phyloP scores from a whole-genome alignment of 2,888 invertebrate genomes.

The Plagodis pulveraria region DNA sequence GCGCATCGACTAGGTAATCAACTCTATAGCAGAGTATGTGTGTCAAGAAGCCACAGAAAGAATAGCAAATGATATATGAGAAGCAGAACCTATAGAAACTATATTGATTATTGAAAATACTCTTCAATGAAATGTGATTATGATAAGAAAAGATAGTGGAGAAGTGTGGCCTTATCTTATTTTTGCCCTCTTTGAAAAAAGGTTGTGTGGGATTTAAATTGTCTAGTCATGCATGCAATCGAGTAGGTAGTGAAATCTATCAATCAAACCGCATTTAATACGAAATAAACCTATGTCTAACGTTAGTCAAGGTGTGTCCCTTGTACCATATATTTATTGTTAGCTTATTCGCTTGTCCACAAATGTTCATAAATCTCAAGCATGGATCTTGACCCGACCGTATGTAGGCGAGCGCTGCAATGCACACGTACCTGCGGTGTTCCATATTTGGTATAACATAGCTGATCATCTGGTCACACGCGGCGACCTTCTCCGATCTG shows the following conservation, averaged over 20 bases:
- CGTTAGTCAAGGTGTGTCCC: no score
- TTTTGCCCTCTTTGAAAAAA: no score
- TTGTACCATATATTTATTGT: no score
- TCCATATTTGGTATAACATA: constrained; percentile 12
- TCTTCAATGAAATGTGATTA: neutral
- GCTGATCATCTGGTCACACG: constrained; percentile 10
- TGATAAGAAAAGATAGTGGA: no score
- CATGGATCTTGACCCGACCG: neutral
- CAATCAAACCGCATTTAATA: no score
- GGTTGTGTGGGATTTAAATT: no score
- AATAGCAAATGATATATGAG: neutral
- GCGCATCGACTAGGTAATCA: neutral
- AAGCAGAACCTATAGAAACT: neutral
- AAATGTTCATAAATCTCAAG: no score
- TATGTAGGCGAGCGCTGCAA: neutral
- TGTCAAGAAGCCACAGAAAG: neutral
- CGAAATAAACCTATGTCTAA: no score
- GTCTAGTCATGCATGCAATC: no score
- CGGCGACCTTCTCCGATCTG: constrained; percentile 10
- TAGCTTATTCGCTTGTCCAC: no score
- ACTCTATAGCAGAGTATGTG: neutral
- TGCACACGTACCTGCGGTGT: constrained; percentile 12
- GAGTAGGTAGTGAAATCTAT: no score
- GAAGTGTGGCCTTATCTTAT: no score
- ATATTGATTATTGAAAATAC: neutral